Evolutionary conservation across 2,797 vertebrate genomes (phyloP).

Genomic region (Bradypus variegatus): DNA sequence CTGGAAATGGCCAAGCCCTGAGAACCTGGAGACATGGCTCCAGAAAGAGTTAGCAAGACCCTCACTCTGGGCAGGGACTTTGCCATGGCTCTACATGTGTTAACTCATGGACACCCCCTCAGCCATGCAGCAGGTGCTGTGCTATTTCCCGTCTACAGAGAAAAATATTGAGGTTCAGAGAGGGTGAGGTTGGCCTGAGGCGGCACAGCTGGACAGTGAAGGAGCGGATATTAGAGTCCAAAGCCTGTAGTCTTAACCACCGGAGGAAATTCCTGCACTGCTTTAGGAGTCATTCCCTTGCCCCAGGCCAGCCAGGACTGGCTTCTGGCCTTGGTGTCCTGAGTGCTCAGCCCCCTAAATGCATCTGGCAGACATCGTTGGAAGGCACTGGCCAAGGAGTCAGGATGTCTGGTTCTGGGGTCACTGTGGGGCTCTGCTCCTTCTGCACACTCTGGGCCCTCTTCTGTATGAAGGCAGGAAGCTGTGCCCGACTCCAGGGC

Average conservation of each 20-base stretch:
- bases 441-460: neutral
- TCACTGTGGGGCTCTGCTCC: neutral
- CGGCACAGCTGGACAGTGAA: accelerated
- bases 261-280: neutral
- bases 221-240: neutral
- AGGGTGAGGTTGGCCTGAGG: neutral
- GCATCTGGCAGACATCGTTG: neutral
- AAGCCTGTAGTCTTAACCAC: accelerated
- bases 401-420: neutral
- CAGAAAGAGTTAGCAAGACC: neutral
- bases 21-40: neutral
- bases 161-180: neutral
- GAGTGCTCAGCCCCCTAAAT: no score
- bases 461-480: neutral
- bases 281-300: neutral
- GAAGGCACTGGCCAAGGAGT: accelerated
- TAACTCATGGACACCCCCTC: accelerated
- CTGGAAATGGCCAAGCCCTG: neutral
- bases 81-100: neutral
- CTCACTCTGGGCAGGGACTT: neutral
- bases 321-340: neutral
- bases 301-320: no score
- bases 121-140: neutral
- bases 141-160: neutral
- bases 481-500: neutral